Conservation (phyloP, 2,888 invertebrate species). For the Coelinius sp. region DNA sequence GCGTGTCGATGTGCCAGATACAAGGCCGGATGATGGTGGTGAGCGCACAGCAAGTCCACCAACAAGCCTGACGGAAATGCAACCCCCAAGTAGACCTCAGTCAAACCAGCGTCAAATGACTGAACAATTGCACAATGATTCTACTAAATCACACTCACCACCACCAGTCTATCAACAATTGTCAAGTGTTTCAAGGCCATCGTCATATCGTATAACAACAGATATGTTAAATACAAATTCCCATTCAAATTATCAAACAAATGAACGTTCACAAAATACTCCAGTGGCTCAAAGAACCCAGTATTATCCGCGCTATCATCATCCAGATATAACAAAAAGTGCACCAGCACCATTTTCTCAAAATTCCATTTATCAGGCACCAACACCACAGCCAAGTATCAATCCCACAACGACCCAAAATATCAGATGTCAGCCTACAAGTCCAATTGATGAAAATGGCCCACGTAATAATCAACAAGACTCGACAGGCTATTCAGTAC, state of each 20-base stretch:
- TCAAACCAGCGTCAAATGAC: constrained; percentile 40
- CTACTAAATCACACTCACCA: constrained; percentile 56
- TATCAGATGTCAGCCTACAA: constrained; percentile 34
- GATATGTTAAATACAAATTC: constrained; percentile 41
- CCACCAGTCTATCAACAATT: constrained; percentile 64
- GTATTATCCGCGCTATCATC: constrained; percentile 67
- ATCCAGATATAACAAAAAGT: constrained; percentile 66
- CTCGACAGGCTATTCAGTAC: constrained; percentile 37
- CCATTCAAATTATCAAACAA: constrained; percentile 53
- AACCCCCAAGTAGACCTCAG: constrained; percentile 56
- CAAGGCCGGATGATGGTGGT: constrained; percentile 61
- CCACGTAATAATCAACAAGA: constrained; percentile 44
- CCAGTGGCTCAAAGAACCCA: constrained; percentile 60
- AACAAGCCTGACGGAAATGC: constrained; percentile 62
- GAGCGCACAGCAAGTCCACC: constrained; percentile 49
- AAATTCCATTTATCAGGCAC: constrained; percentile 58
- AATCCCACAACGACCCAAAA: constrained; percentile 31
- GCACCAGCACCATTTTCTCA: constrained; percentile 62
- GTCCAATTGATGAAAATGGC: constrained; percentile 13
- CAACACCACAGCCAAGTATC: constrained; percentile 62
- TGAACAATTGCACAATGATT: constrained; percentile 57
- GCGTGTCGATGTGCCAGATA: constrained; percentile 66
- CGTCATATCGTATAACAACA: constrained; percentile 48
- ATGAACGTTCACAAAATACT: constrained; percentile 46
- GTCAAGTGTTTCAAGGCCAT: constrained; percentile 56